Percentiles rank a stretch among this genome's conserved stretches.
Evolutionary conservation across 2,797 vertebrate genomes (phyloP).

Genomic region (Sebastes trivittatus): DNA sequence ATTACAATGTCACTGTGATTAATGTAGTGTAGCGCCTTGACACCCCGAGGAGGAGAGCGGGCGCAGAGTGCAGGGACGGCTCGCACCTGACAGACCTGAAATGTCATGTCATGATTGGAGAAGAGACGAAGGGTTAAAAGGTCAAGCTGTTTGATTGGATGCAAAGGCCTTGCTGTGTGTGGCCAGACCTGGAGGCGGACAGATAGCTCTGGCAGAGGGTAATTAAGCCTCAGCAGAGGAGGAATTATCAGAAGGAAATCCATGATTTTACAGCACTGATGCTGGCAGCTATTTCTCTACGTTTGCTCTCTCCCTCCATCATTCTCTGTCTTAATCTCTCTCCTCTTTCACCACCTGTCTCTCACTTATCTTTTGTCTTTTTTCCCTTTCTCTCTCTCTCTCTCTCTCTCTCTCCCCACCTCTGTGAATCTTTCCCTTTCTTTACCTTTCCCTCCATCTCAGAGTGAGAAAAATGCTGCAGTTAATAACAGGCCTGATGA

Average conservation of each 20-base stretch:
- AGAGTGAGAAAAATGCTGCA: conserved; percentile 47
- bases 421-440: conserved; percentile 19
- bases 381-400: not conserved
- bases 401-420: not conserved
- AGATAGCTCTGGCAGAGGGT: conserved; percentile 45
- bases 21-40: conserved; percentile 42
- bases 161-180: conserved; percentile 44
- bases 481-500: conserved; percentile 75
- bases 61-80: conserved; percentile 32
- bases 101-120: conserved; percentile 69
- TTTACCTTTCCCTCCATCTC: conserved; percentile 17
- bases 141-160: conserved; percentile 66
- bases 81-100: conserved; percentile 70
- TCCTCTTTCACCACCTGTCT: conserved; percentile 46
- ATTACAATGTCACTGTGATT: conserved; percentile 70
- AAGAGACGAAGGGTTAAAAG: conserved; percentile 69
- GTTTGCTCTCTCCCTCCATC: conserved; percentile 21
- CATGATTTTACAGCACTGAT: conserved; percentile 38
- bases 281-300: conserved; percentile 24
- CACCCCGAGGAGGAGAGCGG: not conserved
- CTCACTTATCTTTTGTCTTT: conserved; percentile 23
- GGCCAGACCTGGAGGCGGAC: conserved; percentile 38
- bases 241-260: conserved; percentile 55
- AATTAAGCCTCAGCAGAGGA: conserved; percentile 62
- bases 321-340: conserved; percentile 35